phyloP scores from a whole-genome alignment of 2,888 invertebrate species.

The Dilophus febrilis region DNA sequence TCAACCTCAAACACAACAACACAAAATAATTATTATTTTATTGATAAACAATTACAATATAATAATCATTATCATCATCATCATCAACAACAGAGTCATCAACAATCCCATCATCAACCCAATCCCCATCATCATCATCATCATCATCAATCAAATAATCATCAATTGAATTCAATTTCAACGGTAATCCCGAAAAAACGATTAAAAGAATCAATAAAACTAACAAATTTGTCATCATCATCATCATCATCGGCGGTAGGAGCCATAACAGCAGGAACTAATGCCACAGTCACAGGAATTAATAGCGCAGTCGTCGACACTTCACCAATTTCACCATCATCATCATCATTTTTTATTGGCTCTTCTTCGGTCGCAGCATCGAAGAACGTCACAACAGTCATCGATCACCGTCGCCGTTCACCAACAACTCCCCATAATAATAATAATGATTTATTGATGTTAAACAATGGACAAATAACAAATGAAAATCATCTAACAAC shows the following conservation, averaged over 20 bases:
- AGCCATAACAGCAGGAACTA: conserved; percentile 8
- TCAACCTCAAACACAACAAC: no score
- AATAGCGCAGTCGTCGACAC: not conserved
- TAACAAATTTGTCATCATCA: conserved; percentile 7
- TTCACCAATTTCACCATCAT: no score
- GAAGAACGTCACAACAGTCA: no score
- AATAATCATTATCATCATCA: not conserved
- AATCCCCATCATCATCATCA: not conserved
- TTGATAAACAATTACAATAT: not conserved
- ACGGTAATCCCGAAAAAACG: not conserved
- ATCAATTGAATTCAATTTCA: not conserved
- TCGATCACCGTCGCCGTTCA: no score
- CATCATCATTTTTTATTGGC: no score
- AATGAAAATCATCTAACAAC: no score
- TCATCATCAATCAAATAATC: no score
- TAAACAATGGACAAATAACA: no score
- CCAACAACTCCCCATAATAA: not conserved
- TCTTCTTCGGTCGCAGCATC: no score
- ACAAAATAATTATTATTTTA: conserved; percentile 10
- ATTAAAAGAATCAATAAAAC: conserved; percentile 4
- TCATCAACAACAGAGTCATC: not conserved
- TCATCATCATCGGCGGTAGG: conserved; percentile 4
- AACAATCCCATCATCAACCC: not conserved
- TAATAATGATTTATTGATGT: no score
- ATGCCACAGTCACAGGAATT: not conserved